phyloP scores from a whole-genome alignment of 2,113 vertebrate genomes.

The Hepsetus odoe region DNA sequence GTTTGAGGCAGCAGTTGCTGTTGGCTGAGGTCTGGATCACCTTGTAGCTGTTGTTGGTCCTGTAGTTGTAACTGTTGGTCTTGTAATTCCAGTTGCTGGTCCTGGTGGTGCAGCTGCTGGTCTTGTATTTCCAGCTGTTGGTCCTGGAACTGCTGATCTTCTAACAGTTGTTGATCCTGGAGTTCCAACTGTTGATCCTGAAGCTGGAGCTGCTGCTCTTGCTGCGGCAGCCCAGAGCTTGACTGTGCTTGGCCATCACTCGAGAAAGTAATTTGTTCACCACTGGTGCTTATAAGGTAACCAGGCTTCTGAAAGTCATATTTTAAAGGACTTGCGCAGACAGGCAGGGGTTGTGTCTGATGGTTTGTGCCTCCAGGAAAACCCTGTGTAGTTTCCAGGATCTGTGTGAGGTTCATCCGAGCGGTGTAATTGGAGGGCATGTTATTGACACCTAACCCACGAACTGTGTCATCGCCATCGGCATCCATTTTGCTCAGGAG shows the following conservation, averaged over 20 bases:
- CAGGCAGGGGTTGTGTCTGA: conserved; percentile 78
- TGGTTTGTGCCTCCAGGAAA: conserved; percentile 76
- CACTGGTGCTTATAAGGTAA: conserved; percentile 88
- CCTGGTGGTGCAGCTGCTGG: conserved; percentile 30
- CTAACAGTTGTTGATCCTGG: conserved; percentile 39
- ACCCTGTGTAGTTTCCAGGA: conserved; percentile 87
- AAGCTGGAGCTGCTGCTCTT: conserved; percentile 71
- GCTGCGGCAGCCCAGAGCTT: conserved; percentile 80
- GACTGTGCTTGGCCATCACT: conserved; percentile 92
- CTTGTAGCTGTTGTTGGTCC: conserved; percentile 44
- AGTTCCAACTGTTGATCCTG: conserved; percentile 67
- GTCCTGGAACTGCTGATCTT: conserved; percentile 58
- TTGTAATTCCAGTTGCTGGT: conserved; percentile 35
- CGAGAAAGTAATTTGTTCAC: conserved; percentile 87
- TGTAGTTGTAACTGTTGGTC: conserved; percentile 68
- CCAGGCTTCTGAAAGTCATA: conserved; percentile 96
- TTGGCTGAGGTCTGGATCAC: conserved; percentile 39
- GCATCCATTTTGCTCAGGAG: conserved; percentile 96
- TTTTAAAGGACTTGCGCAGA: conserved; percentile 84
- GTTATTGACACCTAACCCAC: conserved; percentile 96
- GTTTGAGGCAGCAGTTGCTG: conserved; percentile 71
- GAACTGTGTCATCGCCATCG: conserved; percentile 90
- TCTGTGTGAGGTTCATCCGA: conserved; percentile 98
- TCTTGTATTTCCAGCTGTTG: conserved; percentile 37
- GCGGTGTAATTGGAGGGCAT: conserved; percentile 97